Evolutionary conservation across 2,113 vertebrate species (phyloP), one percentile per base, ranked within the genome.

Genomic region (Varanus komodoensis): DNA sequence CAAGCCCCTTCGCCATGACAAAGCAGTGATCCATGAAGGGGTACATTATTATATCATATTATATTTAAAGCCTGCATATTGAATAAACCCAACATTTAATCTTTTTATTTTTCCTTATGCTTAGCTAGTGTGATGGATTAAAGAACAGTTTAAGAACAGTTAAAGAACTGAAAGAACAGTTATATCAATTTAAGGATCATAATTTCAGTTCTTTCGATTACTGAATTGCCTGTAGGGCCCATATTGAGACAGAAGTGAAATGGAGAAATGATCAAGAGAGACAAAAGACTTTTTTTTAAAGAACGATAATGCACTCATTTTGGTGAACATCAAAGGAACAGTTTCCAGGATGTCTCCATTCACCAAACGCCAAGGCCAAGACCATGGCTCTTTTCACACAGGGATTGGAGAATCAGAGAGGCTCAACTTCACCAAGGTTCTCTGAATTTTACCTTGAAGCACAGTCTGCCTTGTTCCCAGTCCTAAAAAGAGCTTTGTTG

Each of bases 71-170:
- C 90, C 87, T 84, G 82, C 81, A 38, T 69, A 91, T 87, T 91
- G 89, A 94, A 78, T 78, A 69, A 83, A 74, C 92, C 14, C 92
- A 90, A 92, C 91, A 89, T 94, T 84, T 89, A 68, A 86, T 92
- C 89, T 92, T 94, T 94, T 92, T 25, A 88, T 94, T 91, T 92
- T 78, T 84, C 93, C 92, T 84, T 92, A 91, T 93, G 84, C 90
- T 90, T 94, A 92, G 91, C 91, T 93, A 93, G 94, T 92, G 94
- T 95, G 89, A 94, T 90, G 89, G 91, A 87, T 73, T 93, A 86
- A 90, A 92, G 21, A n/a, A n/a, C n/a, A n/a, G n/a, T n/a, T n/a
- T n/a, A n/a, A n/a, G n/a, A n/a, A n/a, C n/a, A n/a, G n/a, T n/a
- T n/a, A n/a, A n/a, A n/a, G n/a, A n/a, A n/a, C n/a, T 82, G 81